Conservation (phyloP, 2,797 vertebrate genomes). For the Tenualosa thibaudeaui region DNA sequence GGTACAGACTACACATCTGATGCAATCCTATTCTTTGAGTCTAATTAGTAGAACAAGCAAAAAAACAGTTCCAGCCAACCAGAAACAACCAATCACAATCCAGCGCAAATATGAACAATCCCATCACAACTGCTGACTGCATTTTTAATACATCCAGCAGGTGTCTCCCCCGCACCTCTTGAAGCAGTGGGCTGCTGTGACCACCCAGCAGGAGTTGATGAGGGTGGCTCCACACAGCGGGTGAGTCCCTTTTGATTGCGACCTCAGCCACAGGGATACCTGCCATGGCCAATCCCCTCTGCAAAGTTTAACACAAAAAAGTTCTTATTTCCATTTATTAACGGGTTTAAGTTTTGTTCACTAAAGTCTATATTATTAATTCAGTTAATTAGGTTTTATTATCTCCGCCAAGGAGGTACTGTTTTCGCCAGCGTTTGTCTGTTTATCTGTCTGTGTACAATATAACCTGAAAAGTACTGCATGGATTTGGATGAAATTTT, state of each 20-base stretch:
- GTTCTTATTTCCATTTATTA: not conserved
- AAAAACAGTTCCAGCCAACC: not conserved
- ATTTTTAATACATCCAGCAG: constrained; percentile 42
- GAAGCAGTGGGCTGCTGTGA: constrained; percentile 91
- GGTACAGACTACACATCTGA: not conserved
- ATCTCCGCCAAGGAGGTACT: no score
- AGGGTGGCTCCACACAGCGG: constrained; percentile 84
- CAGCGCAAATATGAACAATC: no score
- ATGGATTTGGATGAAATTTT: no score
- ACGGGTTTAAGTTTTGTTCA: no score
- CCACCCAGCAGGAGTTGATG: constrained; percentile 83
- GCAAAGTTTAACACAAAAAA: constrained; percentile 30
- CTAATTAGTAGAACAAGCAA: not conserved
- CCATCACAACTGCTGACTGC: not conserved
- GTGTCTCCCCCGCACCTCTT: constrained; percentile 75
- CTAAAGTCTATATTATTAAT: not conserved
- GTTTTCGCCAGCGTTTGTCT: no score
- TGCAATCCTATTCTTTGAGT: not conserved
- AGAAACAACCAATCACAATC: no score
- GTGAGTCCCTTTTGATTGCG: constrained; percentile 77
- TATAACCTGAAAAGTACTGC: no score
- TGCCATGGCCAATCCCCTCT: constrained; percentile 85
- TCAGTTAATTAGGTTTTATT: not conserved
- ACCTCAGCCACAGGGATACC: constrained; percentile 74
- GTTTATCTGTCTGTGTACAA: no score